These are phyloP conservation scores for Drosophila melanica DNA, from an alignment of 1,140 invertebrate species.

Conservation along the genomic window DNA sequence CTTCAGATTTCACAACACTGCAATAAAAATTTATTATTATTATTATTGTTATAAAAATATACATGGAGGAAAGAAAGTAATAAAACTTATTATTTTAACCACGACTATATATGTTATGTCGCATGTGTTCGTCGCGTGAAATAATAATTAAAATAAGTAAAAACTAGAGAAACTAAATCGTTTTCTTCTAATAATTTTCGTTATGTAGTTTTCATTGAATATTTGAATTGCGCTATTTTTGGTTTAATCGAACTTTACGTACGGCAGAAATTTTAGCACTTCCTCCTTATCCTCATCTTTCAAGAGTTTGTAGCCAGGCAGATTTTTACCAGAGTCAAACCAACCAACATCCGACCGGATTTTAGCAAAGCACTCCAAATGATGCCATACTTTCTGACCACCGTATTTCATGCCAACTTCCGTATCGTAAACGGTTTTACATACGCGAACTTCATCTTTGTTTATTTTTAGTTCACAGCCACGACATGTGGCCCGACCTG, in stretches of 20 bases:
- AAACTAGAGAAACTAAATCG: too few species aligned
- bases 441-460: constrained; percentile 92
- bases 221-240: too few species aligned
- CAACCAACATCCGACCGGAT: constrained; percentile 88
- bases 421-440: constrained; percentile 94
- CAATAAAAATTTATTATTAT: constrained; percentile 15
- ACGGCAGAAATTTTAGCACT: constrained; percentile 85
- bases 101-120: too few species aligned
- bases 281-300: constrained; percentile 90
- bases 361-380: constrained; percentile 94
- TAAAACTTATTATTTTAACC: too few species aligned
- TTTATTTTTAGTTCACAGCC: constrained; percentile 94
- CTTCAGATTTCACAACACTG: constrained; percentile 86
- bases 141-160: too few species aligned
- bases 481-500: constrained; percentile 90
- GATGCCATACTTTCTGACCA: constrained; percentile 93
- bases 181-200: too few species aligned
- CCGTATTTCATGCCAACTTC: constrained; percentile 92
- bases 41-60: too few species aligned
- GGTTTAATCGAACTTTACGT: too few species aligned
- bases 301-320: constrained; percentile 91
- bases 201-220: too few species aligned
- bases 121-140: too few species aligned
- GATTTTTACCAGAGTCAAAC: constrained; percentile 87
- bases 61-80: too few species aligned